phyloP scores from a whole-genome alignment of 2,888 invertebrate species.

The Oeneis ivallda region DNA sequence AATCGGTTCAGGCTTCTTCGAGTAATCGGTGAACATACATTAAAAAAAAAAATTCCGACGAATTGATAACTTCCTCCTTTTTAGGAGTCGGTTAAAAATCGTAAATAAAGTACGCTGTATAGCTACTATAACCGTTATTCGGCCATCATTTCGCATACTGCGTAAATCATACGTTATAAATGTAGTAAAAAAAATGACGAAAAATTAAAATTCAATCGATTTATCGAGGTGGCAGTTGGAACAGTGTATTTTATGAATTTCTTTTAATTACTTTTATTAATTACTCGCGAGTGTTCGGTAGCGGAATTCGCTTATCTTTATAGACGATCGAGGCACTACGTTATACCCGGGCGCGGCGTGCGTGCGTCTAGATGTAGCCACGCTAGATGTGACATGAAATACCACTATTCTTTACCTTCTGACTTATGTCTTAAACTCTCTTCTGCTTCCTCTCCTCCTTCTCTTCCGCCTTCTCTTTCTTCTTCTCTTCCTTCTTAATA shows the following conservation, averaged over 20 bases:
- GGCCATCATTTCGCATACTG: too few relatives aligned
- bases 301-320: conserved; percentile 72
- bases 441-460: too few relatives aligned
- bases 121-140: too few relatives aligned
- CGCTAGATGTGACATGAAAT: conserved; percentile 23
- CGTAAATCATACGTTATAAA: too few relatives aligned
- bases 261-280: conserved; percentile 59
- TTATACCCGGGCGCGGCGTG: conserved; percentile 40
- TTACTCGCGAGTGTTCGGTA: conserved; percentile 69
- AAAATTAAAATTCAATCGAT: conserved; percentile 4
- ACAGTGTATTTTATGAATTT: conserved; percentile 19
- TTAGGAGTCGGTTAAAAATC: too few relatives aligned
- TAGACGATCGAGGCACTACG: conserved; percentile 65
- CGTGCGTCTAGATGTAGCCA: conserved; percentile 14
- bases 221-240: conserved; percentile 10
- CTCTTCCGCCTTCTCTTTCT: too few relatives aligned
- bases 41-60: too few relatives aligned
- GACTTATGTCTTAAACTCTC: background rate
- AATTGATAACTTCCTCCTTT: too few relatives aligned
- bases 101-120: too few relatives aligned
- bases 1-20: too few relatives aligned
- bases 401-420: background rate
- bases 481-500: too few relatives aligned
- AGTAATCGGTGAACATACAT: too few relatives aligned
- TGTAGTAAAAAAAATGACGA: background rate